These are phyloP conservation scores for Hepsetus odoe DNA, from an alignment of 2,113 vertebrate genomes.

Conservation along the genomic window DNA sequence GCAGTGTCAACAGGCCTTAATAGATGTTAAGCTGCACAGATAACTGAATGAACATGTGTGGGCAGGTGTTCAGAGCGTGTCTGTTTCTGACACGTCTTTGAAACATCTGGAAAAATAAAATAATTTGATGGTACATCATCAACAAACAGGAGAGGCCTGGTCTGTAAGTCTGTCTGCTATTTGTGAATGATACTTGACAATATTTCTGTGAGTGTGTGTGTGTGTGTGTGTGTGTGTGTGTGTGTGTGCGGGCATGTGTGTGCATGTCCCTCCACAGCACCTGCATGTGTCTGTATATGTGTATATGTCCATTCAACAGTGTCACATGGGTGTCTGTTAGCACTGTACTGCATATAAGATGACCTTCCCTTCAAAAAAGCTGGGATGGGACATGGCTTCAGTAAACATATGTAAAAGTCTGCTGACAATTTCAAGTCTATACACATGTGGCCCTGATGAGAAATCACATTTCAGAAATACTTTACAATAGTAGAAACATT, in stretches of 20 bases:
- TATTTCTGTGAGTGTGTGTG: conserved; percentile 1
- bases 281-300: conserved; percentile 19
- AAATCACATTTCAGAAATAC: neutral
- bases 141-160: conserved; percentile 26
- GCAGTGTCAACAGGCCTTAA: conserved; percentile 36
- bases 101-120: conserved; percentile 48
- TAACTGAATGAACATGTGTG: conserved; percentile 35
- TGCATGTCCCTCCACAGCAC: conserved; percentile 17
- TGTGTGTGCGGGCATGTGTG: conserved; percentile 20
- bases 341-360: neutral
- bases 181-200: conserved; percentile 2
- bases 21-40: conserved; percentile 10
- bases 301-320: neutral
- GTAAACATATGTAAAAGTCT: conserved; percentile 7
- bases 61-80: conserved; percentile 40
- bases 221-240: conserved; percentile 19
- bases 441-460: neutral
- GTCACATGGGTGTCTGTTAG: conserved; percentile 23
- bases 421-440: conserved; percentile 9
- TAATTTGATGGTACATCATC: conserved; percentile 26
- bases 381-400: neutral
- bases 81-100: conserved; percentile 8
- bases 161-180: neutral
- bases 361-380: conserved; percentile 3
- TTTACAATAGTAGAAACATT: neutral